These are phyloP conservation scores for Borostomias antarcticus DNA, from an alignment of 2,797 vertebrate genomes.

Conservation along the genomic window DNA sequence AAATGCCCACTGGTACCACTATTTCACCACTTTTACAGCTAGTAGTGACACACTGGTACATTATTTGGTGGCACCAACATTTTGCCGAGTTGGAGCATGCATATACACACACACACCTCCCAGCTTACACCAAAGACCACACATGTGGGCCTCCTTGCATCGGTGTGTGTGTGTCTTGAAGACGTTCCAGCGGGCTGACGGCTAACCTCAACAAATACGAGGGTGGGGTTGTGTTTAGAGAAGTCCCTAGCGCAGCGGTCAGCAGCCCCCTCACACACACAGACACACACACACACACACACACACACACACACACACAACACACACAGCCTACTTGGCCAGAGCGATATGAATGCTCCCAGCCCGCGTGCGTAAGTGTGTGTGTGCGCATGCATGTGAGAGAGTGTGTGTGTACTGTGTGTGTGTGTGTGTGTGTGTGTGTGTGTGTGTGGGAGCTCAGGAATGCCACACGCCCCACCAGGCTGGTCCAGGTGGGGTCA, in stretches of 20 bases:
- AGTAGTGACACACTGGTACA: too few relatives aligned
- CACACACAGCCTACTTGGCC: neutral
- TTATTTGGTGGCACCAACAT: too few relatives aligned
- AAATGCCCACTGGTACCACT: too few relatives aligned
- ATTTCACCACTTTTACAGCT: too few relatives aligned
- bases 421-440: neutral
- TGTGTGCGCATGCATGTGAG: too few relatives aligned
- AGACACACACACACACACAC: constrained; percentile 3
- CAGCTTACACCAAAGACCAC: neutral
- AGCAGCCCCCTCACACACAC: neutral
- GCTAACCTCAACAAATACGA: constrained; percentile 44
- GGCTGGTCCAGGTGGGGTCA: too few relatives aligned
- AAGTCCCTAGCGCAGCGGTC: constrained; percentile 27
- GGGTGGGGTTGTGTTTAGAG: constrained; percentile 40
- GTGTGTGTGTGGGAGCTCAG: neutral
- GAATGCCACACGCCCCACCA: neutral
- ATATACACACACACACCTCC: neutral
- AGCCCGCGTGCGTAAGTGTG: neutral
- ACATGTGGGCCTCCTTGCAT: constrained; percentile 36
- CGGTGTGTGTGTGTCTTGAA: constrained; percentile 6
- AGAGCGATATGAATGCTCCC: neutral
- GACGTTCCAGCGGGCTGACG: constrained; percentile 28
- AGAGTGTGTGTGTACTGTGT: neutral
- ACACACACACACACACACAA: neutral
- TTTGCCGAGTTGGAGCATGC: too few relatives aligned